Evolutionary conservation across 2,888 invertebrate genomes (phyloP).

Genomic region (Dryococelus australis): DNA sequence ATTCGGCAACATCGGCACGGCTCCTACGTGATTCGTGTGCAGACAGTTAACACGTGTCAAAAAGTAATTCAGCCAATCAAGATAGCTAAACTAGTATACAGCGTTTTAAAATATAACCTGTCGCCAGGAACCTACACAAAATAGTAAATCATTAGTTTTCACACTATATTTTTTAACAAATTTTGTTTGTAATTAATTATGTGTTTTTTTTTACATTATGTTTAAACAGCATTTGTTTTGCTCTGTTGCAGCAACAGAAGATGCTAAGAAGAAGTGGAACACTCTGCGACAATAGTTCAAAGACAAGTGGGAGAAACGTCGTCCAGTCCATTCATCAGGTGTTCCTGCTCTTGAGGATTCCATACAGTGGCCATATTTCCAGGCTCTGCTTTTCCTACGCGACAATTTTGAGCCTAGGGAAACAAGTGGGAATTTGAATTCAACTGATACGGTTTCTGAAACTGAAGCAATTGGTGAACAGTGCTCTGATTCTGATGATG

Average conservation of each 20-base stretch:
- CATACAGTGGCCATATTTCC: neutral
- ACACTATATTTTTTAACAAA: too few species aligned
- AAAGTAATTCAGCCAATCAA: too few species aligned
- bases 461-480: neutral
- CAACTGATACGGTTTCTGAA: neutral
- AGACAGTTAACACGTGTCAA: too few species aligned
- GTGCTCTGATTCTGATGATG: neutral
- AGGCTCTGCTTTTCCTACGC: neutral
- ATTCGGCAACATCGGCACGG: too few species aligned
- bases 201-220: neutral
- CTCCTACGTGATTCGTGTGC: too few species aligned
- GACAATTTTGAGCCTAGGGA: neutral
- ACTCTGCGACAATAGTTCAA: neutral
- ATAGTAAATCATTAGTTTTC: too few species aligned
- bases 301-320: neutral
- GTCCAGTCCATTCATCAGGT: neutral
- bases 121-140: neutral
- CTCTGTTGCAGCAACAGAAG: too few species aligned
- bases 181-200: too few species aligned
- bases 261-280: neutral
- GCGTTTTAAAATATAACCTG: slow-evolving; percentile 8
- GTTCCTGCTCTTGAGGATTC: neutral
- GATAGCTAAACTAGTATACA: neutral
- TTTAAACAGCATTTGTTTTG: neutral
- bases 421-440: neutral